Evolutionary conservation across 2,797 vertebrate species (phyloP).

Genomic region (Pampus argenteus): DNA sequence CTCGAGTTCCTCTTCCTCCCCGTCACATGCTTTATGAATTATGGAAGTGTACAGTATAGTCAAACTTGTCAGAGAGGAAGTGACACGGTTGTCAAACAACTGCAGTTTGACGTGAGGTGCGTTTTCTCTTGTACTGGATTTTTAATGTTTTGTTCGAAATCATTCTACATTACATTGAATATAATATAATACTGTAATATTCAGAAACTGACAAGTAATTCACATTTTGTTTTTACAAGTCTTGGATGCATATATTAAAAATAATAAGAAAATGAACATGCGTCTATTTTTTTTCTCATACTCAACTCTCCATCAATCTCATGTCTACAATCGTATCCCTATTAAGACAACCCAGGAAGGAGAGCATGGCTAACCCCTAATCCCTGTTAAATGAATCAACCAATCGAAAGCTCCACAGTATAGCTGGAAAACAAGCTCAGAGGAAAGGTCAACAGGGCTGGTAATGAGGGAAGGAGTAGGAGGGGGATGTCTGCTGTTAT

Average conservation of each 20-base stretch:
- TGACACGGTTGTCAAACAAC: constrained; percentile 31
- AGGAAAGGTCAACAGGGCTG: constrained; percentile 76
- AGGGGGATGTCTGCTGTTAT: constrained; percentile 56
- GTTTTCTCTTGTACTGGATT: constrained; percentile 16
- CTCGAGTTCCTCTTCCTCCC: constrained; percentile 1
- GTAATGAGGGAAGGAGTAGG: constrained; percentile 71
- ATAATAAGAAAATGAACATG: neutral
- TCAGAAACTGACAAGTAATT: neutral
- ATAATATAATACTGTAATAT: neutral
- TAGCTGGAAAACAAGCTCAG: constrained; percentile 63
- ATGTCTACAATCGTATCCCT: constrained; percentile 12
- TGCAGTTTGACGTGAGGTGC: neutral
- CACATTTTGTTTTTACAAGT: neutral
- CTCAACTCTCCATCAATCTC: constrained; percentile 15
- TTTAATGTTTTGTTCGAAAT: constrained; percentile 7
- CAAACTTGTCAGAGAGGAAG: constrained; percentile 39
- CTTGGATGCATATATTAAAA: neutral
- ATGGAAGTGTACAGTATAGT: constrained; percentile 6
- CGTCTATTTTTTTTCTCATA: neutral
- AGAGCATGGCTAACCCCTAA: constrained; percentile 55
- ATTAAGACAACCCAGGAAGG: constrained; percentile 47
- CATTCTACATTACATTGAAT: constrained; percentile 24
- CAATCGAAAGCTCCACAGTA: constrained; percentile 74
- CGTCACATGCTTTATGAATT: constrained; percentile 43
- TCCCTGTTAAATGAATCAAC: constrained; percentile 72